Evolutionary conservation across 2,113 vertebrate species (phyloP).

Genomic region (Pyxicephalus adspersus): DNA sequence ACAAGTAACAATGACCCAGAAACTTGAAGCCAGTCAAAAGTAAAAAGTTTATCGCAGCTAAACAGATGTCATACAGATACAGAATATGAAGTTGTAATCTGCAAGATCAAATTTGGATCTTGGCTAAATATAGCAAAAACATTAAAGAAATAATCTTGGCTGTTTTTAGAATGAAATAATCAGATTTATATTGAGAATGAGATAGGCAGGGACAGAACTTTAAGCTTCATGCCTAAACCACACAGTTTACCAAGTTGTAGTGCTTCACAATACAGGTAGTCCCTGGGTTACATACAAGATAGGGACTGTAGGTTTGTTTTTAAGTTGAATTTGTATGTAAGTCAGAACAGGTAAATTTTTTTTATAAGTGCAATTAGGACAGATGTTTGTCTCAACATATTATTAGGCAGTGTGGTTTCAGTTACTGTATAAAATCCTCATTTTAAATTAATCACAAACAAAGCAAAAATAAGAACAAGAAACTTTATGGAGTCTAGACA

Average conservation of each 20-base stretch:
- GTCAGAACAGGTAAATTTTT: no score
- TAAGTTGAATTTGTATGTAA: no score
- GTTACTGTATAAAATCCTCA: no score
- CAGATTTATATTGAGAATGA: not conserved
- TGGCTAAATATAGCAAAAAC: constrained; percentile 17
- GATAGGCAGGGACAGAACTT: no score
- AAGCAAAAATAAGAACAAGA: no score
- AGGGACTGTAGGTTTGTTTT: no score
- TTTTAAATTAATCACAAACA: no score
- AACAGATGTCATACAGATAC: not conserved
- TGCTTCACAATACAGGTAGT: not conserved
- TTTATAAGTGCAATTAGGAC: no score
- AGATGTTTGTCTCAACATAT: no score
- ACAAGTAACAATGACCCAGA: not conserved
- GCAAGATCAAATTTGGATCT: constrained; percentile 21
- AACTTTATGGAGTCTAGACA: no score
- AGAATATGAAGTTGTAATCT: constrained; percentile 8
- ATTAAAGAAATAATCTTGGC: constrained; percentile 36
- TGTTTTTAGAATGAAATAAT: not conserved
- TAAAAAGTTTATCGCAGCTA: not conserved
- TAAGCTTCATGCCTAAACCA: not conserved
- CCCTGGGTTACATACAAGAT: not conserved
- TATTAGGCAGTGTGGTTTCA: no score
- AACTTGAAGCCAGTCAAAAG: no score
- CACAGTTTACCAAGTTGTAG: not conserved